A percentile compares a stretch with the other conserved stretches of the same genome.
Conservation (phyloP, 2,113 vertebrate genomes). For the Carollia perspicillata region DNA sequence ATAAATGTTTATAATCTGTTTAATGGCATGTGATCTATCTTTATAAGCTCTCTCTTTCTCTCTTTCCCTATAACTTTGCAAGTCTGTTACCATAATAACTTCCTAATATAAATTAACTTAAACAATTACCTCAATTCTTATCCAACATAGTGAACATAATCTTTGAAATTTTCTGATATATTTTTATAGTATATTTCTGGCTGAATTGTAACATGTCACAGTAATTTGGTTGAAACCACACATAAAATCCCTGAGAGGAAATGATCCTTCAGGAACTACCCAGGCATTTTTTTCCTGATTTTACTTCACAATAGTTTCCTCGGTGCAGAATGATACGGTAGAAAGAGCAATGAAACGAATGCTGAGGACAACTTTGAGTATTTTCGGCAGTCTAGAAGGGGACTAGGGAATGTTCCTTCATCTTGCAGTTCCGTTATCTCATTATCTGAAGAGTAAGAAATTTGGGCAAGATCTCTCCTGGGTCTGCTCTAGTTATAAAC, state of each 20-base stretch:
- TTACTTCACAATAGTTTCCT: neutral
- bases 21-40: neutral
- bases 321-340: neutral
- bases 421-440: neutral
- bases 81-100: neutral
- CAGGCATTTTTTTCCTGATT: neutral
- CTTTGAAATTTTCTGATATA: neutral
- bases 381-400: neutral
- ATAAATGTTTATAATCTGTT: neutral
- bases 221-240: neutral
- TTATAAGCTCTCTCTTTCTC: neutral
- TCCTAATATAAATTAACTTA: neutral
- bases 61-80: neutral
- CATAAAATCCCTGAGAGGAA: neutral
- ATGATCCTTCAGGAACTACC: neutral
- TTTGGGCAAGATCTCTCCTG: neutral
- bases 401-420: neutral
- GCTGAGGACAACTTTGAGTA: neutral
- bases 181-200: neutral
- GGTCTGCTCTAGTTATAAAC: neutral
- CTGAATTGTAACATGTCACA: neutral
- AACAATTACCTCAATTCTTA: neutral
- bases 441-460: conserved; percentile 19
- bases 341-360: neutral
- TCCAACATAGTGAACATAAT: neutral